Percentiles rank a stretch among this genome's conserved stretches.
phyloP scores from a whole-genome alignment of 2,113 vertebrate species.

The Oxyura jamaicensis region DNA sequence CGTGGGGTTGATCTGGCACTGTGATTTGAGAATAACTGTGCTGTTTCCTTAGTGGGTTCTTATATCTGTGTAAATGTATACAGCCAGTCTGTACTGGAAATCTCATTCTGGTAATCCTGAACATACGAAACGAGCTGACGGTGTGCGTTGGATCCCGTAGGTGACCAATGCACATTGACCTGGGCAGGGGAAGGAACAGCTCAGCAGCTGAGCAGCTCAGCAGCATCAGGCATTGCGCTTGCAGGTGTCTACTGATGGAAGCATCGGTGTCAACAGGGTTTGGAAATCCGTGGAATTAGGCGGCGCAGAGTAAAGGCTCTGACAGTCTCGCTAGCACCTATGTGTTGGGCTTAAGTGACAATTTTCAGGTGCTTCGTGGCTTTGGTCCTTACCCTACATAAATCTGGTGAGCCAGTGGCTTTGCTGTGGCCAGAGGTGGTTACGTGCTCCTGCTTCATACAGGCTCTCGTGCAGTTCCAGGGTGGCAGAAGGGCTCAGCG shows the following conservation, averaged over 20 bases:
- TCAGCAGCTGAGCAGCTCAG: neutral
- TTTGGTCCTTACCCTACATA: neutral
- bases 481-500: neutral
- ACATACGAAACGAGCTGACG: neutral
- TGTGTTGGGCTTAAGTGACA: neutral
- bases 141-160: neutral
- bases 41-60: neutral
- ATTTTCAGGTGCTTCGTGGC: neutral
- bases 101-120: neutral
- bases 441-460: neutral
- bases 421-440: neutral
- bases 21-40: neutral
- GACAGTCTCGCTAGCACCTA: neutral
- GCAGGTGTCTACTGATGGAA: neutral
- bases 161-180: neutral
- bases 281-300: fast-evolving
- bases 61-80: fast-evolving
- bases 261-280: fast-evolving
- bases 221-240: neutral
- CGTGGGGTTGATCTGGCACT: neutral
- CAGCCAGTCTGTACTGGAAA: neutral
- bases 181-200: neutral
- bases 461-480: neutral
- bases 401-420: neutral
- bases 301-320: fast-evolving